Base-by-base conservation (phyloP, 2,113 vertebrate species). In the Romanogobio albipinnatus region DNA sequence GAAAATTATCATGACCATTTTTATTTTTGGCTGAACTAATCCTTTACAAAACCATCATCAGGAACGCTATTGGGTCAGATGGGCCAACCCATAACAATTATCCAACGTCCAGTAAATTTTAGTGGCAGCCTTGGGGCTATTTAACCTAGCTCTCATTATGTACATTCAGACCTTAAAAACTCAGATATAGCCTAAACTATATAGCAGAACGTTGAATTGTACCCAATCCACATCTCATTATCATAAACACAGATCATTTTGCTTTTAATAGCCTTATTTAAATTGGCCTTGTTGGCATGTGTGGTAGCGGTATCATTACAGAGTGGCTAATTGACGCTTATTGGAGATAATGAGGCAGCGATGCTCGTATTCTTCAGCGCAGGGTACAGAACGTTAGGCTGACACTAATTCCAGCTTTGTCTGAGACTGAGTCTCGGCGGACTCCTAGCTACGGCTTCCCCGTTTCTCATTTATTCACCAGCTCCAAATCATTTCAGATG, bases 341-440 rank as follows among this genome's bases (percentile, higher is more conserved):
- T 86, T 86, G 85, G 43, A 73, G 85, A 83, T 83, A 86, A 86
- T 83, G 66, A 86, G 81, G 81, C 45, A 78, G 81, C 2, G 75
- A 83, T 77, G 2, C 43, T 74, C 36, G 8, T 26, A 56, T 86
- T 86, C 75, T 73, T 47, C 33, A 36, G 73, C 11, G 49, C 10
- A 13, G 39, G 45, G 49, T 29, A 29, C 17, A 19, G n/a, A 77
- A 70, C 15, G 83, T 70, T 62, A 53, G 14, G 47, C 24, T 70
- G 83, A 78, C 76, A 85, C n/a, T 70, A 85, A 70, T 45, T 24
- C n/a, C 49, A 70, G 62, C 75, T 71, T 56, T 66, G n/a, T 22
- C 26, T 22, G 45, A 56, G 75, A 58, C 47, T 3, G 49, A 70
- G 26, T 66, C 71, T 84, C 61, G 1, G 14, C 1, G 11, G 74